Base-by-base conservation (phyloP, 2,888 invertebrate species). In the Syrphus vitripennis region DNA sequence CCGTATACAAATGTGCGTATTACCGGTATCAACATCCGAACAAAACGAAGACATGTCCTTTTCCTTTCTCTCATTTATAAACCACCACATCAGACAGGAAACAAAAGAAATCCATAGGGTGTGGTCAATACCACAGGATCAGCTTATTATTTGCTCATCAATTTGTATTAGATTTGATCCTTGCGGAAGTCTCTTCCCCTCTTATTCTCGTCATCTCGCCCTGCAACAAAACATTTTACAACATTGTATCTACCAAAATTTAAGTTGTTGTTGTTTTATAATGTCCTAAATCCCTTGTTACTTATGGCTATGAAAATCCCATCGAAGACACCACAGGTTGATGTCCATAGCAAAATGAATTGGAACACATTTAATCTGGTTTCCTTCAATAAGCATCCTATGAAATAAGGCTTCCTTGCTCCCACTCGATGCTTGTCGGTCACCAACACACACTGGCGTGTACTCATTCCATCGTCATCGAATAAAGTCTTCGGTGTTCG, bases 121-220 rank as follows among this genome's bases (percentile, higher is more conserved):
- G 71, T 72, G 81, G 81, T 76, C 76, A 76, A 53, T 65, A 71
- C 67, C 76, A 84, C 78, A 77, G 82, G 78, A 82, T 82, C 86
- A 82, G 82, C 86, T 86, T 86, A 86, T 86, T 86, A 86, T 82
- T 86, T 82, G 86, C 86, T 82, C 86, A 82, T 86, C 81, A 82
- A 82, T 82, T 86, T 82, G 63, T 74, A 86, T 82, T 82, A 81
- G 74, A 65, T 65, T 74, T 74, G 69, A 77, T 86, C 69, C 72
- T 48, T 48, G 50, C 77, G 86, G 74, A 82, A 74, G 72, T 42
- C 31, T 19, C 31, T 42, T 71, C 21, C 19, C 21, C 45, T 19
- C 19, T 61, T 24, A 16, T 10, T 12, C 16, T 14, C 45, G 4
- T 42, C 16, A 5, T 12, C 16, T 14, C 45, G 4, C 29, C 16